Evolutionary conservation across 2,888 invertebrate species (phyloP).

Genomic region (Euproctis similis): DNA sequence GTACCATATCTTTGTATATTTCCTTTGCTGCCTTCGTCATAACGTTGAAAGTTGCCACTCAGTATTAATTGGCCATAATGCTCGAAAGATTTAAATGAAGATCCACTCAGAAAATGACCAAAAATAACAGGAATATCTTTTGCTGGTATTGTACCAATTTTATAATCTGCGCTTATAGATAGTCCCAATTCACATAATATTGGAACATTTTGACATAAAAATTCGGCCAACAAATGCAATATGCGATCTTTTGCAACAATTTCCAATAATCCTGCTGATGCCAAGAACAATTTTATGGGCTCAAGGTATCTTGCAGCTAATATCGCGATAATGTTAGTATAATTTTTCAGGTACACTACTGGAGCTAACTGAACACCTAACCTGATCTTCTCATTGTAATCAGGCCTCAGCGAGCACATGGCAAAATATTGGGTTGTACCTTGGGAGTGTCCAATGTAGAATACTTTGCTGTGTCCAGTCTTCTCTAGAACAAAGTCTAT

Average conservation of each 20-base stretch:
- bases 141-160: slow-evolving; percentile 66
- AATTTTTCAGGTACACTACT: slow-evolving; percentile 70
- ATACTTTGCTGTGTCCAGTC: slow-evolving; percentile 72
- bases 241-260: slow-evolving; percentile 75
- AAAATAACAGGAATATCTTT: slow-evolving; percentile 69
- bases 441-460: slow-evolving; percentile 82
- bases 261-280: slow-evolving; percentile 74
- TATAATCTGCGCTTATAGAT: slow-evolving; percentile 75
- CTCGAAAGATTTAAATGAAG: slow-evolving; percentile 53
- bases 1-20: slow-evolving; percentile 50
- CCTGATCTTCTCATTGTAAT: slow-evolving; percentile 76
- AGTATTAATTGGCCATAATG: slow-evolving; percentile 72
- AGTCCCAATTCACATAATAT: slow-evolving; percentile 72
- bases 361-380: slow-evolving; percentile 61
- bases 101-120: slow-evolving; percentile 71
- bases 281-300: slow-evolving; percentile 31
- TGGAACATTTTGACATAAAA: slow-evolving; percentile 48
- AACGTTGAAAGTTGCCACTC: slow-evolving; percentile 48
- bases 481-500: slow-evolving; percentile 45
- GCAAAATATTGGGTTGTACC: slow-evolving; percentile 78
- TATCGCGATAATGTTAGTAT: slow-evolving; percentile 39
- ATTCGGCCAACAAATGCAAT: slow-evolving; percentile 49
- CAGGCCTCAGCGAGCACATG: slow-evolving; percentile 67
- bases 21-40: slow-evolving; percentile 45
- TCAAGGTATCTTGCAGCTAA: slow-evolving; percentile 25